A percentile compares a stretch with the other conserved stretches of the same genome.
Conservation (phyloP, 2,797 vertebrate species). For the Malurus leucopterus region DNA sequence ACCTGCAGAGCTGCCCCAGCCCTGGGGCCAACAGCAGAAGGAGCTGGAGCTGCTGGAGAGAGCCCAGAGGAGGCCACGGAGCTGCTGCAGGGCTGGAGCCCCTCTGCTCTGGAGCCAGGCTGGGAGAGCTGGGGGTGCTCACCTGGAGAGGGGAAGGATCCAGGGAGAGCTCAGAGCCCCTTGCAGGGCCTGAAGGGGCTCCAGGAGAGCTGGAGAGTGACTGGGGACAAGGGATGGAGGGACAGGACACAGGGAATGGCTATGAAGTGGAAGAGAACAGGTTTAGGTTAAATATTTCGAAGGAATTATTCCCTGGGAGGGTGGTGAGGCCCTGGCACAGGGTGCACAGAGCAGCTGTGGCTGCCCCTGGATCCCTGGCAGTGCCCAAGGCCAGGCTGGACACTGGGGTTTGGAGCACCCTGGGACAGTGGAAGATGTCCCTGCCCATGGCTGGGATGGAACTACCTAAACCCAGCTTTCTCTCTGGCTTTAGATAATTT, state of each 20-base stretch:
- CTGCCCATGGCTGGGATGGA: neutral
- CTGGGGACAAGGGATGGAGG: neutral
- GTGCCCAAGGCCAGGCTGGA: accelerated
- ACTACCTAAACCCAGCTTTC: neutral
- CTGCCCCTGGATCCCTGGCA: neutral
- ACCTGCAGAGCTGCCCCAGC: neutral
- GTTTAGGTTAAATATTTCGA: neutral
- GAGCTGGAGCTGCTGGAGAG: accelerated
- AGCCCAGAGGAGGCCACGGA: accelerated
- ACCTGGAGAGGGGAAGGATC: accelerated
- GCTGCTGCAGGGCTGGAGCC: neutral
- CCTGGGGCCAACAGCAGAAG: neutral
- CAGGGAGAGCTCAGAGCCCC: accelerated
- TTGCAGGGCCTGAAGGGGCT: accelerated
- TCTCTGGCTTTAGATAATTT: neutral
- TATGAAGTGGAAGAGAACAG: neutral
- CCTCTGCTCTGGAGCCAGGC: neutral
- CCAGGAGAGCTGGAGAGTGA: neutral
- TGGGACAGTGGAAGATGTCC: accelerated
- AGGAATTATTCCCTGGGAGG: accelerated
- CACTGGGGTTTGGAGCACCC: accelerated
- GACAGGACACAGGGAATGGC: neutral
- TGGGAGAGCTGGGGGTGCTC: neutral
- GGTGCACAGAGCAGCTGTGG: accelerated
- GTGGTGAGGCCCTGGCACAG: accelerated